Base-by-base conservation (phyloP, 2,797 vertebrate species). In the Eulemur mongoz region DNA sequence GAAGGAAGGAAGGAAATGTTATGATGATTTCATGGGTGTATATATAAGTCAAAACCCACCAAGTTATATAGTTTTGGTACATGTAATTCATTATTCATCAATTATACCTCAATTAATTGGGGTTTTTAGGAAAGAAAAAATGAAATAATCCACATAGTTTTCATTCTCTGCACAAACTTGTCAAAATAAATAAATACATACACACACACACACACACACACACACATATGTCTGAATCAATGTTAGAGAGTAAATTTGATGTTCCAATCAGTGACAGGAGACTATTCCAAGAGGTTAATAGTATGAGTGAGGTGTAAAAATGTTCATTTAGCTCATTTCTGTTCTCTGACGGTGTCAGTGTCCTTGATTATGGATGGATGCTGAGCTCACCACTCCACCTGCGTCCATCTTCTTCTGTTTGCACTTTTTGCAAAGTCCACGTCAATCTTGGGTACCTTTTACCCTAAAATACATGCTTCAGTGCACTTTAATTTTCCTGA, bases 401-500 rank as follows among this genome's bases (percentile, higher is more conserved):
- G 63, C 75, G 87, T 89, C 45, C 20, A 2, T 95, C 92, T 81
- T 93, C 88, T 93, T 73, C 90, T 91, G 48, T 87, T 89, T 76
- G 75, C 65, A 69, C 91, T 81, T 87, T 83, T 93, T 87, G 27
- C 87, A 45, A 79, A 94, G 67, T 65, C 67, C 61, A 83, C 1
- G 65, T 97, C 95, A 96, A 92, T 76, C 75, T 48, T 78, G 32
- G 22, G 27, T 86, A 75, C 89, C 70, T 97, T 97, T 67, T 95
- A 45, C 92, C 91, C 97, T 81, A 43, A 88, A 98, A 67, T 61
- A n/a, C 86, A 89, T 92, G 61, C 96, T 96, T 57, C 65, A 1
- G 73, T 89, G 86, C 76, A 96, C 97, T 98, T 97, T 96, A 97
- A 97, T 85, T 96, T 97, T 94, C 69, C 85, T 72, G 25, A 61